Evolutionary conservation across 2,113 vertebrate genomes (phyloP).

Genomic region (Ellobius talpinus): DNA sequence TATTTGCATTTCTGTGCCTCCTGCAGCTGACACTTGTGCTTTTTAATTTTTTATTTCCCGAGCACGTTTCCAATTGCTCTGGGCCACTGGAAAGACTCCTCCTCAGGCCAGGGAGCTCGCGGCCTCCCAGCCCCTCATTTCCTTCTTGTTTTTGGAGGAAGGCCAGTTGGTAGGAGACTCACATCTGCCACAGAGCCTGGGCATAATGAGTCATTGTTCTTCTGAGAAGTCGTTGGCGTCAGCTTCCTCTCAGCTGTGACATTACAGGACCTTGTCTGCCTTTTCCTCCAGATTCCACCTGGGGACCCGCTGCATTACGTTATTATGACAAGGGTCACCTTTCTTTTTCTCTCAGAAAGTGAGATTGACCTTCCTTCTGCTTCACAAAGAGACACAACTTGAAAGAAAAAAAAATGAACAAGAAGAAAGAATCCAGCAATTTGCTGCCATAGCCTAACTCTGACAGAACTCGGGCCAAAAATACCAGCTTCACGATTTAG

Average conservation of each 20-base stretch:
- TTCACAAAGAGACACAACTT: conserved; percentile 50
- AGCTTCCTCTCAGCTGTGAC: conserved; percentile 17
- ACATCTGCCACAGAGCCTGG: background rate
- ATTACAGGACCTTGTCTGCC: conserved; percentile 38
- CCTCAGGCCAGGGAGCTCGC: background rate
- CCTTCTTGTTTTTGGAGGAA: conserved; percentile 33
- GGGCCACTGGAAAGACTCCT: background rate
- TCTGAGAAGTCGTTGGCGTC: background rate
- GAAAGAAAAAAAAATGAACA: background rate
- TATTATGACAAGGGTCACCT: conserved; percentile 67
- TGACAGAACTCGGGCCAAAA: background rate
- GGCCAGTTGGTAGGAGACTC: background rate
- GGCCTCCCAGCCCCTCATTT: background rate
- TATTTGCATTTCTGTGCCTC: background rate
- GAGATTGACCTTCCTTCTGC: conserved; percentile 63
- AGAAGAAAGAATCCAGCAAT: background rate
- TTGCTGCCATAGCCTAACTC: background rate
- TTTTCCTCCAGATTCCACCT: background rate
- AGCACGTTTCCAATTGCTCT: conserved; percentile 3
- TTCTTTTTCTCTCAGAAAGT: conserved; percentile 52
- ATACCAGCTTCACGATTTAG: background rate
- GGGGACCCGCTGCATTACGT: conserved; percentile 1
- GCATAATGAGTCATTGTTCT: conserved; percentile 58
- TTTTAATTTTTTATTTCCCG: background rate
- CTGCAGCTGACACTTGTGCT: conserved; percentile 28